phyloP scores from a whole-genome alignment of 2,888 invertebrate species.

The Holacanthella duospinosa region DNA sequence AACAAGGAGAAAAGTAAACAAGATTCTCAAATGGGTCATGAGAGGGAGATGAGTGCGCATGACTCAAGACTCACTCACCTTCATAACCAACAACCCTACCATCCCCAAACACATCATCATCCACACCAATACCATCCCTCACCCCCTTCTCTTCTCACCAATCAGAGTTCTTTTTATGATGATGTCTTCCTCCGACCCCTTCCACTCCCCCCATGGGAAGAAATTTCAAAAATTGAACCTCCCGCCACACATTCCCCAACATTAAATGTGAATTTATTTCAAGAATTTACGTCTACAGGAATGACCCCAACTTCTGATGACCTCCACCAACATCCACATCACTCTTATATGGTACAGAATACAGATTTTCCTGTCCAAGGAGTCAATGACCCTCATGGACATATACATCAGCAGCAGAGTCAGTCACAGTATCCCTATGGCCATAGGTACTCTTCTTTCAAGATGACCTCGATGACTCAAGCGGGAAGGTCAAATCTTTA shows the following conservation, averaged over 20 bases:
- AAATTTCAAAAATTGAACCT: conserved; percentile 81
- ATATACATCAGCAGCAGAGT: conserved; percentile 28
- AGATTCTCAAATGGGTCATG: conserved; percentile 16
- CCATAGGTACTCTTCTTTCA: conserved; percentile 34
- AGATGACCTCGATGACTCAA: conserved; percentile 25
- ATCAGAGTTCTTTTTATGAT: conserved; percentile 48
- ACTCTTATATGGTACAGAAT: neutral
- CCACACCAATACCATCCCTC: conserved; percentile 2
- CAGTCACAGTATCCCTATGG: conserved; percentile 12
- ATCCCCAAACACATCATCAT: conserved; percentile 14
- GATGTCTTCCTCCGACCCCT: conserved; percentile 65
- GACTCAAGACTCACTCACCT: conserved; percentile 4
- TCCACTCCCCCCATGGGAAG: conserved; percentile 62
- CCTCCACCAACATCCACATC: neutral
- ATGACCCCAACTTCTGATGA: neutral
- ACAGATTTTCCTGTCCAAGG: neutral
- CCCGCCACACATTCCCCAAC: neutral
- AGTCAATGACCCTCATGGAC: conserved; percentile 4
- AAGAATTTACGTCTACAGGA: neutral
- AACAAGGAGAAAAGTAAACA: conserved; percentile 30
- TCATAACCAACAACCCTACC: conserved; percentile 15
- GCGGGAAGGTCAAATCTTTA: conserved; percentile 54
- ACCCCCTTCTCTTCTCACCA: conserved; percentile 13
- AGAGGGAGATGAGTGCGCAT: conserved; percentile 14
- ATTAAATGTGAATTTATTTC: neutral